These are phyloP conservation scores for Eilema depressum DNA, from an alignment of 2,888 invertebrate species.

Conservation along the genomic window DNA sequence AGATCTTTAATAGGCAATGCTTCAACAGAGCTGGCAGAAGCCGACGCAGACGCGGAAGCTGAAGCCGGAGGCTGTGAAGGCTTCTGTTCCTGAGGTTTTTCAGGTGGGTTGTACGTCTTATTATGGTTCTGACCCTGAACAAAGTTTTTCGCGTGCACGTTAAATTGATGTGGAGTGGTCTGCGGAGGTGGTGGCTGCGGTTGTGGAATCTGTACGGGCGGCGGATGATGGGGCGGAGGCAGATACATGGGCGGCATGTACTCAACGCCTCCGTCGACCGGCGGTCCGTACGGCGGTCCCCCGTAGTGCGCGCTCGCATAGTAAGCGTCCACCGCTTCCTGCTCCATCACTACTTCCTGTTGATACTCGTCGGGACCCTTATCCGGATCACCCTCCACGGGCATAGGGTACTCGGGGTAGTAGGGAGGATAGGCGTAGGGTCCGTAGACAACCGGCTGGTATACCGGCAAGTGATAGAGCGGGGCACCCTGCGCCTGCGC, in stretches of 20 bases:
- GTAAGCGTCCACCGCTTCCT: slow-evolving; percentile 82
- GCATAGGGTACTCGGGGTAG: slow-evolving; percentile 80
- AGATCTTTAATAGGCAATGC: slow-evolving; percentile 79
- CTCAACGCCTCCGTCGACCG: slow-evolving; percentile 75
- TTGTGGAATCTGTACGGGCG: slow-evolving; percentile 69
- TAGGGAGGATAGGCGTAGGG: slow-evolving; percentile 83
- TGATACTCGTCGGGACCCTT: slow-evolving; percentile 82
- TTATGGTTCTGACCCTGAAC: slow-evolving; percentile 76
- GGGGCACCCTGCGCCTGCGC: slow-evolving; percentile 86
- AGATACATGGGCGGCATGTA: slow-evolving; percentile 81
- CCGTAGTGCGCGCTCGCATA: slow-evolving; percentile 78
- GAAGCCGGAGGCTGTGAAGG: slow-evolving; percentile 60
- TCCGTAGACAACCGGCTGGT: slow-evolving; percentile 81
- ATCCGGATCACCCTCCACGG: slow-evolving; percentile 79
- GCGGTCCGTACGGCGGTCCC: slow-evolving; percentile 73
- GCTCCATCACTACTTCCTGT: slow-evolving; percentile 81
- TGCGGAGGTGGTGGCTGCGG: slow-evolving; percentile 68
- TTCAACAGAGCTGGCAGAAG: slow-evolving; percentile 64
- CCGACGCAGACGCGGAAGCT: slow-evolving; percentile 57
- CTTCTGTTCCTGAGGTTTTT: slow-evolving; percentile 69
- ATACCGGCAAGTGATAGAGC: slow-evolving; percentile 83
- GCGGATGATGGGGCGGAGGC: slow-evolving; percentile 74
- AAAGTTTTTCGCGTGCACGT: slow-evolving; percentile 84
- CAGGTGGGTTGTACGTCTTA: slow-evolving; percentile 60
- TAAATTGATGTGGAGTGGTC: slow-evolving; percentile 77